Conservation (phyloP, 1,140 invertebrate genomes). For the Drosophila subpulchrella region DNA sequence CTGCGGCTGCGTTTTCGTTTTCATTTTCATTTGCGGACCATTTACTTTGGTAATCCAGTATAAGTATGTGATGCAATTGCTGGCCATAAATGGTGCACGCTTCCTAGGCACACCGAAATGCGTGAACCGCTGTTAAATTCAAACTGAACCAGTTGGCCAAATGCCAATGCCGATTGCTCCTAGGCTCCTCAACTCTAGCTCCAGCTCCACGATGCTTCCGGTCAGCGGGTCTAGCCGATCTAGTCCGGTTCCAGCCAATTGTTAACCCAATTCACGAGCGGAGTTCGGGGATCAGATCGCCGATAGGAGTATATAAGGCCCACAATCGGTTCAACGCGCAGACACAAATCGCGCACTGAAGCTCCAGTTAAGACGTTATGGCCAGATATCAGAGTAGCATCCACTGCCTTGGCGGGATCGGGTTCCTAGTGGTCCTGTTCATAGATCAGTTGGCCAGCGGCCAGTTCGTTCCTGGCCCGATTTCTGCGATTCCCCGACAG, state of each 20-base stretch:
- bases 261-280: conserved; percentile 63
- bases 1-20: conserved; percentile 10
- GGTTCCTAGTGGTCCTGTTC: conserved; percentile 25
- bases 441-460: conserved; percentile 5
- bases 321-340: conserved; percentile 23
- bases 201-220: conserved; percentile 20
- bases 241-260: conserved; percentile 33
- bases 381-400: conserved; percentile 31
- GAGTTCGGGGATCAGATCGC: conserved; percentile 30
- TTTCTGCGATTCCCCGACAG: conserved; percentile 10
- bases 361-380: conserved; percentile 17
- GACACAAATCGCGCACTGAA: conserved; percentile 52
- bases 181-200: conserved; percentile 4
- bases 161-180: conserved; percentile 76
- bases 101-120: conserved; percentile 65
- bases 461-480: conserved; percentile 21
- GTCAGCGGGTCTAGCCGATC: conserved; percentile 21
- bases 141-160: conserved; percentile 74
- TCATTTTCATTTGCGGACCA: conserved; percentile 14
- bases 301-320: conserved; percentile 55
- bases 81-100: conserved; percentile 69
- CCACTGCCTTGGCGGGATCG: conserved; percentile 18
- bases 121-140: conserved; percentile 36
- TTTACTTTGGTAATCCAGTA: conserved; percentile 12
- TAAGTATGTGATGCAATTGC: conserved; percentile 62